Evolutionary conservation across 2,113 vertebrate species (phyloP).

Genomic region (Nothoprocta perdicaria): DNA sequence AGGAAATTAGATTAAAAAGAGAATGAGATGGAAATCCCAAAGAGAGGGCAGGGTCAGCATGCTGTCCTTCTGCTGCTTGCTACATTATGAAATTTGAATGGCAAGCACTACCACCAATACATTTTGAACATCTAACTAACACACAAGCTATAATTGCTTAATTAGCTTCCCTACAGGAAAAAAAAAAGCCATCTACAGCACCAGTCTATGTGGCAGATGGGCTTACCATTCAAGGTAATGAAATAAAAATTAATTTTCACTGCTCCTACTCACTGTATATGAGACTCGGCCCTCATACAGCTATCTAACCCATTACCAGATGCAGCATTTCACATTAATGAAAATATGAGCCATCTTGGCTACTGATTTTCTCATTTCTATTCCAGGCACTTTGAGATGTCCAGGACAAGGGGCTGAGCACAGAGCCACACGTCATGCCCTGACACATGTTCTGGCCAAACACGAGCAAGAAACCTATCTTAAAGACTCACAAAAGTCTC

Average conservation of each 20-base stretch:
- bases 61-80: background rate
- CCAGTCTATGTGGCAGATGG: conserved; percentile 66
- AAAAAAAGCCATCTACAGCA: conserved; percentile 65
- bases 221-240: conserved; percentile 67
- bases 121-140: background rate
- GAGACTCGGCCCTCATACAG: conserved; percentile 64
- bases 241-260: conserved; percentile 68
- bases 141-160: conserved; percentile 30
- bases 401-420: background rate
- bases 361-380: conserved; percentile 25
- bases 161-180: conserved; percentile 64
- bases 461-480: background rate
- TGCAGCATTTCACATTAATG: conserved; percentile 45
- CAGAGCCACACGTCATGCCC: background rate
- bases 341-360: background rate
- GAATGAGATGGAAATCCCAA: background rate
- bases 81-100: conserved; percentile 7
- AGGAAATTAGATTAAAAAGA: background rate
- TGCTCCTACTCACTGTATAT: conserved; percentile 60
- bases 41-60: background rate
- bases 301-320: conserved; percentile 61
- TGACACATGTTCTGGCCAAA: background rate
- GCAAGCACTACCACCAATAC: background rate
- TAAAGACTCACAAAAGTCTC: background rate
- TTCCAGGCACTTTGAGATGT: conserved; percentile 1